Evolutionary conservation across 2,888 invertebrate genomes (phyloP).

Genomic region (Pogonocherus hispidulus): DNA sequence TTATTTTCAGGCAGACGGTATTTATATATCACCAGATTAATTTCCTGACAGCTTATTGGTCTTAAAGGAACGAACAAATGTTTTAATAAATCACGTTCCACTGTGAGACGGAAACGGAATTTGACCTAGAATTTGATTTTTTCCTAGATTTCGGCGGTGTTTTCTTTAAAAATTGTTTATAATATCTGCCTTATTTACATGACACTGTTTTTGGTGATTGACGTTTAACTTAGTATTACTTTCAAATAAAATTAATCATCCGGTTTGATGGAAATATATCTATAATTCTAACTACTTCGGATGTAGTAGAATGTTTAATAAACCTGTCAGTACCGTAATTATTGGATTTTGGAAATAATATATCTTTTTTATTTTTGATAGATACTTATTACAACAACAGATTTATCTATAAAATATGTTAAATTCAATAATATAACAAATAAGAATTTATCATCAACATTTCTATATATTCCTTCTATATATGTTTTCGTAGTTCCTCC

Average conservation of each 20-base stretch:
- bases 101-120: not conserved
- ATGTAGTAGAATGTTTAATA: not conserved
- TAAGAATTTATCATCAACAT: no score
- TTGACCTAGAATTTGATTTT: constrained; percentile 2
- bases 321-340: not conserved
- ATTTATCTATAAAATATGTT: no score
- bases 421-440: no score
- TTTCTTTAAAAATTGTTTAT: constrained; percentile 11
- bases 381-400: no score
- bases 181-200: constrained; percentile 6
- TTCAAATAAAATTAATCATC: not conserved
- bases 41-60: constrained; percentile 12
- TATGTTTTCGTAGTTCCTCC: no score
- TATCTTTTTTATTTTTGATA: no score
- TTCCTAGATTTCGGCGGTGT: constrained; percentile 3
- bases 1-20: not conserved
- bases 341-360: no score
- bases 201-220: constrained; percentile 2
- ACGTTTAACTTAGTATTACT: not conserved
- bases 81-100: constrained; percentile 9
- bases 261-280: not conserved
- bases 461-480: no score
- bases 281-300: not conserved
- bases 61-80: constrained; percentile 15
- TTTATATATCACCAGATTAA: constrained; percentile 14